Evolutionary conservation across 2,113 vertebrate genomes (phyloP), one percentile per base, ranked within the genome.

Genomic region (Pomatostomus ruficeps): DNA sequence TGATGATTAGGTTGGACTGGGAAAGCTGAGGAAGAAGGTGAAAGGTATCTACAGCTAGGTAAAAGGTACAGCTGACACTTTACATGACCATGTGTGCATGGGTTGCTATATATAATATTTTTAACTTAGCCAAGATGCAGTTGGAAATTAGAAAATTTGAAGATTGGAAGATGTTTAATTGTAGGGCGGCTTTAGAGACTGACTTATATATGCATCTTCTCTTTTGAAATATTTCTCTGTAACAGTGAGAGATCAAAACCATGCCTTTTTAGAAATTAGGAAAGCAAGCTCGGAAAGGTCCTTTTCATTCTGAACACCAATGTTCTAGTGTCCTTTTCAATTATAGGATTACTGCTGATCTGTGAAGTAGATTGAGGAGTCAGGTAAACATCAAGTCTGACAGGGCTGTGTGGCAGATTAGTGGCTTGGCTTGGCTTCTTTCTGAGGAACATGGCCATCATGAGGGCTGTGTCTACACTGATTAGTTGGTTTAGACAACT

Each of bases 21-120:
- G 36, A 85, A 80, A 66, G 14, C 19, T 71, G 33, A 75, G 13
- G 45, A 88, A 80, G 79, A 88, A n/a, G 22, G 20, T 21, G 17
- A 49, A 79, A 84, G 5, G 14, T 43, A 31, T 28, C 14, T 42
- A 6, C 1, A 0, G 46, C 35, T 46, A 1, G 1, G 11, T 3
- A n/a, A n/a, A n/a, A n/a, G n/a, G n/a, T n/a, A n/a, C n/a, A n/a
- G n/a, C n/a, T 35, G 13, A 67, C 9, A 36, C 6, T 55, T 80
- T 11, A 59, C 2, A 4, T 42, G 22, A 72, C 6, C 26, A 33
- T 43, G 9, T 29, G 36, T 49, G 29, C 12, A 45, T 35, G 12
- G 8, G 9, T 24, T 66, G 7, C 36, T 80, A 17, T 15, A 33
- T 58, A 61, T 67, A 61, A 36, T 19, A 40, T 22, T 42, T 22